Evolutionary conservation across 2,888 invertebrate genomes (phyloP).

Genomic region (Diaprepes abbreviatus): DNA sequence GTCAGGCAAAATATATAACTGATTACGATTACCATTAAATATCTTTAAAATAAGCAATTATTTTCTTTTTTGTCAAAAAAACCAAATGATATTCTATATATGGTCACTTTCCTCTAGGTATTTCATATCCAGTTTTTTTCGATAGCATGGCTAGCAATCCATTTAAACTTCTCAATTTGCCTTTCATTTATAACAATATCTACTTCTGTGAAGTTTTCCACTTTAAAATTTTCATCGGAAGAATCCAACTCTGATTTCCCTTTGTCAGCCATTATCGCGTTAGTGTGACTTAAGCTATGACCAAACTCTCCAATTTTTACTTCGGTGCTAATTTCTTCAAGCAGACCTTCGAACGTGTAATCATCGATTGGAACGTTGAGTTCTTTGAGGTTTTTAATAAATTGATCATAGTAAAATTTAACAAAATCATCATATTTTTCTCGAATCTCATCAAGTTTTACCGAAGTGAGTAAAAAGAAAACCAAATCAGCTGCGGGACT

Average conservation of each 20-base stretch:
- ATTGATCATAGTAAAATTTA: slow-evolving; percentile 29
- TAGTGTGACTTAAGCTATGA: slow-evolving; percentile 3
- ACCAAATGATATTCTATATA: too few species aligned
- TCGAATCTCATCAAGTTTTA: slow-evolving; percentile 8
- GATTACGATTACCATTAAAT: too few species aligned
- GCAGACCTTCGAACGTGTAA: slow-evolving; percentile 23
- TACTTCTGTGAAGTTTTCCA: background rate
- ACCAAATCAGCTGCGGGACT: slow-evolving; percentile 26
- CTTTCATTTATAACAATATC: background rate
- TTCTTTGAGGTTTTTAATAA: slow-evolving; percentile 32
- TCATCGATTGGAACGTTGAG: slow-evolving; percentile 16
- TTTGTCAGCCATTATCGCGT: slow-evolving; percentile 1
- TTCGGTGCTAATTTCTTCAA: slow-evolving; percentile 23
- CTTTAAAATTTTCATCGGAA: slow-evolving; percentile 10
- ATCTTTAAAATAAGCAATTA: too few species aligned
- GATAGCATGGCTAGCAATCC: too few species aligned
- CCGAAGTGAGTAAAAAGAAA: slow-evolving; percentile 28
- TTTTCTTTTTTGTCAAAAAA: too few species aligned
- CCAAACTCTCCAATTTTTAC: slow-evolving; percentile 15
- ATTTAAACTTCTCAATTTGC: background rate
- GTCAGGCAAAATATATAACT: too few species aligned
- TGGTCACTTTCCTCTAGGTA: too few species aligned
- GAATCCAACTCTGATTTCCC: slow-evolving; percentile 7
- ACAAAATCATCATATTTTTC: slow-evolving; percentile 18
- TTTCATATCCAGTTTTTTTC: too few species aligned